Percentiles rank a stretch among this genome's conserved stretches.
phyloP scores from a whole-genome alignment of 2,113 vertebrate genomes.

The Odontophorus gujanensis region DNA sequence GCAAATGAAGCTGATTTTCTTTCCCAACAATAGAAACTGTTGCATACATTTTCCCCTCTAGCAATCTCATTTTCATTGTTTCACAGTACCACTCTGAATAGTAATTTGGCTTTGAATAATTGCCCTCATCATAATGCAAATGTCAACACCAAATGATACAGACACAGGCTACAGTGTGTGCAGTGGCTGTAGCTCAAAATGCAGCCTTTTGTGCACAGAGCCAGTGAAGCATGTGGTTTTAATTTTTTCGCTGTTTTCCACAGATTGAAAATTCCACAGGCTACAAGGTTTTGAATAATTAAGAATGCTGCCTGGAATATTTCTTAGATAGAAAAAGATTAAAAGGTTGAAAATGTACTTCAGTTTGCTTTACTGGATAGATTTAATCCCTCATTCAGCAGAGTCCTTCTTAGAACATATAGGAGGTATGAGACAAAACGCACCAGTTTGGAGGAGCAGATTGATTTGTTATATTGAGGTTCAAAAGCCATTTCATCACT shows the following conservation, averaged over 20 bases:
- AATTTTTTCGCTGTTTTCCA: constrained; percentile 41
- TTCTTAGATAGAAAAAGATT: constrained; percentile 15
- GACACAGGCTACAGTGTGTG: background rate
- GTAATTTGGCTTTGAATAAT: constrained; percentile 64
- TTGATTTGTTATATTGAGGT: background rate
- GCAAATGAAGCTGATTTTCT: background rate
- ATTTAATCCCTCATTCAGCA: constrained; percentile 1
- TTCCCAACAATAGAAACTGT: constrained; percentile 18
- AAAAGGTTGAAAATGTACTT: background rate
- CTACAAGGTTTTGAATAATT: constrained; percentile 43
- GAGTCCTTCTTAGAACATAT: background rate
- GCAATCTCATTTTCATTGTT: constrained; percentile 58
- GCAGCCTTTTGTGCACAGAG: background rate
- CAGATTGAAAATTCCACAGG: constrained; percentile 52
- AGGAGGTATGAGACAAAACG: background rate
- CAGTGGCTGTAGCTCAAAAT: constrained; percentile 50
- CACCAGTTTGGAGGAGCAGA: background rate
- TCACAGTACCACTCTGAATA: constrained; percentile 24
- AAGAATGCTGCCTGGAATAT: background rate
- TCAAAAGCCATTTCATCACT: background rate
- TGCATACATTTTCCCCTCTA: constrained; percentile 49
- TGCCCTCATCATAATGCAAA: constrained; percentile 53
- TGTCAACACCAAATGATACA: constrained; percentile 5
- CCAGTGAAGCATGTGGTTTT: constrained; percentile 19
- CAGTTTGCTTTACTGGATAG: background rate